Evolutionary conservation across 2,113 vertebrate species (phyloP).

Genomic region (Bufo bufo): DNA sequence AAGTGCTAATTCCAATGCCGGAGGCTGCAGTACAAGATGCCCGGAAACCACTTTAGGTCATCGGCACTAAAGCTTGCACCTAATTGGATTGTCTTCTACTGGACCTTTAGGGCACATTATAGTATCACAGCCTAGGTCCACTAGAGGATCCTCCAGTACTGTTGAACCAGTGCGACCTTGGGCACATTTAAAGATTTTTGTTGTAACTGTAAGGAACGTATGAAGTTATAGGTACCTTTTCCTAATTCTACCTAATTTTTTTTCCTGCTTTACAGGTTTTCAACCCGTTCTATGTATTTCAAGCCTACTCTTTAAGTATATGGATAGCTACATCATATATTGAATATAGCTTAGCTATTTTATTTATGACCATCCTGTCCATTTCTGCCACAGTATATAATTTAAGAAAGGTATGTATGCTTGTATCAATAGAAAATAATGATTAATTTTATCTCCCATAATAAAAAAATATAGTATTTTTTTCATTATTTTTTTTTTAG

Average conservation of each 20-base stretch:
- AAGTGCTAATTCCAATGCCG: too few relatives aligned
- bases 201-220: background rate
- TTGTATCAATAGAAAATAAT: background rate
- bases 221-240: background rate
- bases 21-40: too few relatives aligned
- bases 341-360: constrained; percentile 70
- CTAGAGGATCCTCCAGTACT: too few relatives aligned
- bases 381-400: constrained; percentile 67
- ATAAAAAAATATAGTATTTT: background rate
- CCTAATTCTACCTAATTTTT: background rate
- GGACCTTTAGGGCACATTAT: too few relatives aligned
- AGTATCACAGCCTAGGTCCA: too few relatives aligned
- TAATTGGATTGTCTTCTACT: too few relatives aligned
- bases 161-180: too few relatives aligned
- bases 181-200: too few relatives aligned
- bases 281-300: constrained; percentile 74
- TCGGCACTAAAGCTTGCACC: too few relatives aligned
- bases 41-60: too few relatives aligned
- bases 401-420: constrained; percentile 69
- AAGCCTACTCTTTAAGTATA: constrained; percentile 71
- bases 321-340: constrained; percentile 70
- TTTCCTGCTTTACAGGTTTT: constrained; percentile 67
- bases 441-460: background rate
- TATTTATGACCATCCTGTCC: constrained; percentile 68
- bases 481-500: constrained; percentile 2